These are phyloP conservation scores for Nephrotoma guestfalica DNA, from an alignment of 2,888 invertebrate genomes.

Conservation along the genomic window DNA sequence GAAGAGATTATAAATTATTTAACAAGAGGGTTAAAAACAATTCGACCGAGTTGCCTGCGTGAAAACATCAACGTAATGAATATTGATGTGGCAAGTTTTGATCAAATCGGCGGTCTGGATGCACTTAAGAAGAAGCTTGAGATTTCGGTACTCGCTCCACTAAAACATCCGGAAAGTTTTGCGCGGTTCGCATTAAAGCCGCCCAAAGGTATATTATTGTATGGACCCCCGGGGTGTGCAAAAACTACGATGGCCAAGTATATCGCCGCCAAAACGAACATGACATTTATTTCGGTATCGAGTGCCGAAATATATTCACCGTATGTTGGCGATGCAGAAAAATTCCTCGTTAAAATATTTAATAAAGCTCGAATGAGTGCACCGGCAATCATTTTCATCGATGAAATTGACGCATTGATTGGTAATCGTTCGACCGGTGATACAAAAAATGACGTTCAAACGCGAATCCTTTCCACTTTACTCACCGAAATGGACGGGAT, in stretches of 20 bases:
- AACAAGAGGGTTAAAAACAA: not conserved
- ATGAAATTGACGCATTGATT: slow-evolving; percentile 43
- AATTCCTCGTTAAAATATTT: slow-evolving; percentile 41
- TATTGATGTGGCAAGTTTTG: slow-evolving; percentile 29
- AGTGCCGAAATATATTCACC: slow-evolving; percentile 49
- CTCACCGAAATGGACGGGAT: slow-evolving; percentile 53
- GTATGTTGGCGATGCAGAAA: slow-evolving; percentile 49
- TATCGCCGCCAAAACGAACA: slow-evolving; percentile 36
- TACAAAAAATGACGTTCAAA: slow-evolving; percentile 34
- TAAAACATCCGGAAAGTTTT: slow-evolving; percentile 39
- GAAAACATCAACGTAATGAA: slow-evolving; percentile 32
- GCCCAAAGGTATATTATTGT: slow-evolving; percentile 41
- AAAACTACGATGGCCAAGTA: slow-evolving; percentile 46
- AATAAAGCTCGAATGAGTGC: slow-evolving; percentile 41
- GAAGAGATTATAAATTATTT: not conserved
- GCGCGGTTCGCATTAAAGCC: slow-evolving; percentile 37
- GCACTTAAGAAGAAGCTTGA: slow-evolving; percentile 36
- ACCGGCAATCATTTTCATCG: slow-evolving; percentile 45
- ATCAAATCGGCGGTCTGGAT: slow-evolving; percentile 40
- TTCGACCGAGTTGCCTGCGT: slow-evolving; percentile 29
- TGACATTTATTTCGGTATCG: slow-evolving; percentile 40
- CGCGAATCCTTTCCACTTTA: slow-evolving; percentile 42
- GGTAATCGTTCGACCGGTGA: slow-evolving; percentile 26
- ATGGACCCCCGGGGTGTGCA: slow-evolving; percentile 52
- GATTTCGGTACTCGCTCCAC: slow-evolving; percentile 41